These are phyloP conservation scores for Bothrops jararaca DNA, from an alignment of 2,113 vertebrate genomes.

Conservation along the genomic window DNA sequence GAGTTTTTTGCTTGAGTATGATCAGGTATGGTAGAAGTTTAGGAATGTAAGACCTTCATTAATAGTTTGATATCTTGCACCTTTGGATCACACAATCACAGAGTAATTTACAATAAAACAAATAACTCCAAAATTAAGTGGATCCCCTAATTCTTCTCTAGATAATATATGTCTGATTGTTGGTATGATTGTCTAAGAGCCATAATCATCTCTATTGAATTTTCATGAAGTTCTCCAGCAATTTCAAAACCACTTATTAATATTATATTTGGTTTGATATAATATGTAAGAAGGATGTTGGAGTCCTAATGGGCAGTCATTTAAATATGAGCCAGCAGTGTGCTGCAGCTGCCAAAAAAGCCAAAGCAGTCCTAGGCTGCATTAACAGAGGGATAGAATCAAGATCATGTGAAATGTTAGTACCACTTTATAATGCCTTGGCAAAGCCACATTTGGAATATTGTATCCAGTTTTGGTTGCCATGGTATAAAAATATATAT, in stretches of 20 bases:
- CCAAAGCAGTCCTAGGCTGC: no score
- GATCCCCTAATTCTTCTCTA: neutral
- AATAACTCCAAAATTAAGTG: neutral
- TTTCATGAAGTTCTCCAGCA: neutral
- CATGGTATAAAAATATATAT: neutral
- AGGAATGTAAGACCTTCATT: neutral
- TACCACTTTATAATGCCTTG: neutral
- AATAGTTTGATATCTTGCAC: neutral
- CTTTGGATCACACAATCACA: neutral
- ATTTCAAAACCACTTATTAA: neutral
- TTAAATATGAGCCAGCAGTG: no score
- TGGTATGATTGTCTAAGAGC: no score
- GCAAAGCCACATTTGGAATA: neutral
- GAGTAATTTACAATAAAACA: neutral
- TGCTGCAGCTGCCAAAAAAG: no score
- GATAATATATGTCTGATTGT: neutral
- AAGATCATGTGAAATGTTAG: neutral
- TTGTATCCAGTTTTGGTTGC: neutral
- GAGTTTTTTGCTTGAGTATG: neutral
- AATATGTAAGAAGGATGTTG: no score
- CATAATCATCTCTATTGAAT: no score
- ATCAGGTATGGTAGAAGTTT: neutral
- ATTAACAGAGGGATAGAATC: no score
- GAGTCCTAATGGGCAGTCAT: no score
- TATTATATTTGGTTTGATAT: neutral